Percentiles rank a stretch among this genome's conserved stretches.
These are phyloP conservation scores for Alloscopus bannaensis DNA, from an alignment of 2,888 invertebrate genomes.

Conservation along the genomic window DNA sequence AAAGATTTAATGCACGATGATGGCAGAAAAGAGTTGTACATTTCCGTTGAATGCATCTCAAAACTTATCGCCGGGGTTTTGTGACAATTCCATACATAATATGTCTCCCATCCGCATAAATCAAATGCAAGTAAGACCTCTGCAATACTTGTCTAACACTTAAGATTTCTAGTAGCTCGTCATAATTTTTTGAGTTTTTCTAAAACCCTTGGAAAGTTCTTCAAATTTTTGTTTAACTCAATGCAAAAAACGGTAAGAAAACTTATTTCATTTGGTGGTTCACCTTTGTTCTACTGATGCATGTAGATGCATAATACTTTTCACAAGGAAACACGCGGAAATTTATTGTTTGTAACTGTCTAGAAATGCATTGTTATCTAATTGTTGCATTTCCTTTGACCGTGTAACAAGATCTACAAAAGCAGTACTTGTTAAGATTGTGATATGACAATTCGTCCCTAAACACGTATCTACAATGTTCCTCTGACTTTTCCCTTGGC, in stretches of 20 bases:
- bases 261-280: too few relatives aligned
- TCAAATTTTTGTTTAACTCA: too few relatives aligned
- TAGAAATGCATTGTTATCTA: too few relatives aligned
- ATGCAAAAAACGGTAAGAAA: too few relatives aligned
- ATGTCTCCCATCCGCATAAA: neutral
- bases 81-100: neutral
- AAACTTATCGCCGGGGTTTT: neutral
- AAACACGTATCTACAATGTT: slow-evolving; percentile 13
- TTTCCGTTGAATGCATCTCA: neutral
- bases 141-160: too few relatives aligned
- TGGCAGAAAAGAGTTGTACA: neutral
- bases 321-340: neutral
- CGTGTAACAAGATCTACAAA: neutral
- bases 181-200: too few relatives aligned
- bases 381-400: neutral
- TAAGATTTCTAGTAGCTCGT: too few relatives aligned
- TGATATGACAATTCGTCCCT: slow-evolving; percentile 19
- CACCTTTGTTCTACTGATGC: neutral
- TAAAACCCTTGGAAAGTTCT: too few relatives aligned
- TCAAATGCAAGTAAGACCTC: neutral
- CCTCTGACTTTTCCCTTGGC: neutral
- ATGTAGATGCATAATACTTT: neutral
- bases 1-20: neutral
- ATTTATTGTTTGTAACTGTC: too few relatives aligned
- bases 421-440: neutral